These are phyloP conservation scores for Calyptomena viridis DNA, from an alignment of 2,113 vertebrate genomes.

Conservation along the genomic window DNA sequence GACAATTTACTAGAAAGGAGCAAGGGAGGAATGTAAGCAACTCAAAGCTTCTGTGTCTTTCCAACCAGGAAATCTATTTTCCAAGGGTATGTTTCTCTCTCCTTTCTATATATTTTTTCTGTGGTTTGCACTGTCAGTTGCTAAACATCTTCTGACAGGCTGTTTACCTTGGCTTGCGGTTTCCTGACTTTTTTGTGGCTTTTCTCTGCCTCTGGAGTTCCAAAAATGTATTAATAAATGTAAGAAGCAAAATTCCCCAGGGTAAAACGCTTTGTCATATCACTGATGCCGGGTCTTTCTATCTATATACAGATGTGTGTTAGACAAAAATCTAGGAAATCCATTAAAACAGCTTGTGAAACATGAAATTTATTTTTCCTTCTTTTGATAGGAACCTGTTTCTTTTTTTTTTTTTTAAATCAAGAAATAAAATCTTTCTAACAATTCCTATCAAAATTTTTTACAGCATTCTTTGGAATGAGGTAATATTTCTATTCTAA, in stretches of 20 bases:
- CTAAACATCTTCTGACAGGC: constrained; percentile 2
- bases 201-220: not conserved
- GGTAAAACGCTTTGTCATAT: not conserved
- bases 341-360: not conserved
- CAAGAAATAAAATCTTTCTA: not conserved
- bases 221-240: not conserved
- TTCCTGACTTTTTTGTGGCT: not conserved
- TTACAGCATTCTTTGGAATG: not conserved
- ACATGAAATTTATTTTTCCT: not conserved
- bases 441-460: not conserved
- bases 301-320: not conserved
- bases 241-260: not conserved
- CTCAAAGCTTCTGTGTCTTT: not conserved
- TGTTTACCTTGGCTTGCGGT: constrained; percentile 24
- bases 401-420: not conserved
- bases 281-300: not conserved
- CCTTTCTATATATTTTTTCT: not conserved
- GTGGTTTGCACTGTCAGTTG: constrained; percentile 8
- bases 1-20: not conserved
- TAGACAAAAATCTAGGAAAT: not conserved
- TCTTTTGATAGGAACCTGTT: not conserved
- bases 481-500: not conserved
- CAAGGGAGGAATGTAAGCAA: not conserved
- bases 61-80: not conserved
- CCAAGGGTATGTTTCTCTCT: not conserved